Conservation (phyloP, 1,140 invertebrate genomes). For the Argopecten irradians region DNA sequence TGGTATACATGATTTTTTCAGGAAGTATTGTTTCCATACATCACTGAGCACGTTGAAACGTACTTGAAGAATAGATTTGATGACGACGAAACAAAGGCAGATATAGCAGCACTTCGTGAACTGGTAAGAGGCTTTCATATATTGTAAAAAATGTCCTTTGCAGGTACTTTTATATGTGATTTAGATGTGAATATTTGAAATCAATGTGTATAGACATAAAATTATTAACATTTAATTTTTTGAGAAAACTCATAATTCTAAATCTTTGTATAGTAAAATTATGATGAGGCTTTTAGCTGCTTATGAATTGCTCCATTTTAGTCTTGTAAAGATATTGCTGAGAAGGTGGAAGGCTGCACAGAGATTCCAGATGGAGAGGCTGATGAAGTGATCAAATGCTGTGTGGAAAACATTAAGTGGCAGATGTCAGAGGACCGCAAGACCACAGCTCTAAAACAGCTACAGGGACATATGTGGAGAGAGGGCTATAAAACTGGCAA, state of each 20-base stretch:
- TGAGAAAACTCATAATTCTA: no score
- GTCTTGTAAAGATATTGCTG: slow-evolving; percentile 71
- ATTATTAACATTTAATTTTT: no score
- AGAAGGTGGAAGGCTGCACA: slow-evolving; percentile 66
- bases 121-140: slow-evolving; percentile 58
- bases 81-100: slow-evolving; percentile 82
- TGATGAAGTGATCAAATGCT: slow-evolving; percentile 70
- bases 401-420: slow-evolving; percentile 82
- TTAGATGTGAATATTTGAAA: neutral
- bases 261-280: no score
- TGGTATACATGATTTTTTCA: slow-evolving; percentile 50
- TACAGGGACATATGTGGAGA: slow-evolving; percentile 93
- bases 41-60: slow-evolving; percentile 83
- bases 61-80: slow-evolving; percentile 86
- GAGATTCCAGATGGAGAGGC: slow-evolving; percentile 69
- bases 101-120: slow-evolving; percentile 81
- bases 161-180: slow-evolving; percentile 19
- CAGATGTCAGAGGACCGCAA: slow-evolving; percentile 90
- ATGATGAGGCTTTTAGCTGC: no score
- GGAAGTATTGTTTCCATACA: slow-evolving; percentile 86
- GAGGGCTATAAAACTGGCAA: slow-evolving; percentile 87
- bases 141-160: neutral
- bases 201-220: neutral
- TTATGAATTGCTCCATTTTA: slow-evolving; percentile 35
- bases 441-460: slow-evolving; percentile 86